Base-by-base conservation (phyloP, 2,797 vertebrate genomes). In the Myotis myotis region DNA sequence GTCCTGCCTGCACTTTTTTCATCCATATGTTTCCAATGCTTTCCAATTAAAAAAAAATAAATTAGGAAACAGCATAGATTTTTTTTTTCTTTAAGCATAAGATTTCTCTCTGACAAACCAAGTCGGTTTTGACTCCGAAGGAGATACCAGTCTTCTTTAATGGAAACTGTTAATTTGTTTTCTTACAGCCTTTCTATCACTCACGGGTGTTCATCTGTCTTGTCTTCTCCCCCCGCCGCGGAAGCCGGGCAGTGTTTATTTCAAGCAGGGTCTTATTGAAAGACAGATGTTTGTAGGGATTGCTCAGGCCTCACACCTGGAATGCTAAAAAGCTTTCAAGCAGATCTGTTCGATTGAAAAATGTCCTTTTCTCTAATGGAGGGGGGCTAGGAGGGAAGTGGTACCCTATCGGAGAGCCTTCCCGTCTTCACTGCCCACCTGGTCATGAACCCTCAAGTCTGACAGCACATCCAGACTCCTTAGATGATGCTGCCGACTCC, bases 311-410 rank as follows among this genome's bases (percentile, higher is more conserved):
- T 89, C 96, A 85, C 86, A 96, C 94, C 95, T 97, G 93, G 96
- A 89, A 95, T 95, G 90, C 75, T 95, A 84, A 86, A 92, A 96
- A 96, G 93, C 94, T 96, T 91, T 89, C 92, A 90, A 88, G 85
- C 71, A 49, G 41, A 64, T 96, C 70, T 88, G 22, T 79, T 82
- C 38, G 28, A 8, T 79, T 71, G 84, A 89, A 78, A 90, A 89
- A 89, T 60, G 44, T 44, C 68, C 71, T 60, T 85, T 85, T 72
- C 60, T 82, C 2, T 22, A n/a, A 28, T 25, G 57, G 47, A 60
- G 25, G 57, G 70, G 19, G 44, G 28, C 1, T n/a, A 20, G 64
- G 51, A 57, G 22, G 70, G 49, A 72, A 25, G 22, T 9, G 30
- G 57, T 8, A 13, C 91, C 79, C 57, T 22, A 4, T 30, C 53